Evolutionary conservation across 2,888 invertebrate genomes (phyloP).

Genomic region (Ormyrus labotus): DNA sequence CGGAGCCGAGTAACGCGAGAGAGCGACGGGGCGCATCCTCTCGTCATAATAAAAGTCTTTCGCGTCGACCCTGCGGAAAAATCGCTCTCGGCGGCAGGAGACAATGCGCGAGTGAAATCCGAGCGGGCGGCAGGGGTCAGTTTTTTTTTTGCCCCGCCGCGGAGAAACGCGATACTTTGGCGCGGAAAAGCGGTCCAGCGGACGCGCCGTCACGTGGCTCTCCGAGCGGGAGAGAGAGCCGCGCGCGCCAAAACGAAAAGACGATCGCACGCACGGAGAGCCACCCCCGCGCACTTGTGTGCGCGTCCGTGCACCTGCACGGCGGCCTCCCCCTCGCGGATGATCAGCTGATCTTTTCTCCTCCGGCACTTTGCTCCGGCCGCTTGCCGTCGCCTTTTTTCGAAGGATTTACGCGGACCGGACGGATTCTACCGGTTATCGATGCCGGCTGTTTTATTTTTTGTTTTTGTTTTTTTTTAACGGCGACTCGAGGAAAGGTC

Average conservation of each 20-base stretch:
- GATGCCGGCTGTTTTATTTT: too few species aligned
- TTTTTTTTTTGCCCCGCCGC: background rate
- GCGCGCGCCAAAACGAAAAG: slow-evolving; percentile 41
- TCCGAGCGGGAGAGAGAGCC: background rate
- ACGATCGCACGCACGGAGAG: background rate
- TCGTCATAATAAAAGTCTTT: slow-evolving; percentile 42
- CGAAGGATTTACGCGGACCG: too few species aligned
- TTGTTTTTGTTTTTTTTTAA: too few species aligned
- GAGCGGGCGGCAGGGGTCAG: background rate
- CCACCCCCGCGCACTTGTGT: background rate
- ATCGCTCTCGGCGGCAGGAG: slow-evolving; percentile 42
- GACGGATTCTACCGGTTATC: too few species aligned
- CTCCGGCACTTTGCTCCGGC: background rate
- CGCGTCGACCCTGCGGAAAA: slow-evolving; percentile 4
- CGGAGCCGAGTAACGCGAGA: too few species aligned
- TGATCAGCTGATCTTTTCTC: slow-evolving; percentile 49
- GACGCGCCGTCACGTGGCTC: slow-evolving; percentile 27
- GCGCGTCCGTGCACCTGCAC: background rate
- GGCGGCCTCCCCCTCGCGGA: slow-evolving; percentile 6
- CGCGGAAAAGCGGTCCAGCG: background rate
- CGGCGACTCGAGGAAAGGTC: background rate
- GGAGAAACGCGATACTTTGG: slow-evolving; percentile 20
- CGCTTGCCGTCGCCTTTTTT: too few species aligned
- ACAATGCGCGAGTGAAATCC: slow-evolving; percentile 28
- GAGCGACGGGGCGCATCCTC: slow-evolving; percentile 7